Evolutionary conservation across 2,113 vertebrate species (phyloP), one percentile per base, ranked within the genome.

Genomic region (Xiphophorus hellerii): DNA sequence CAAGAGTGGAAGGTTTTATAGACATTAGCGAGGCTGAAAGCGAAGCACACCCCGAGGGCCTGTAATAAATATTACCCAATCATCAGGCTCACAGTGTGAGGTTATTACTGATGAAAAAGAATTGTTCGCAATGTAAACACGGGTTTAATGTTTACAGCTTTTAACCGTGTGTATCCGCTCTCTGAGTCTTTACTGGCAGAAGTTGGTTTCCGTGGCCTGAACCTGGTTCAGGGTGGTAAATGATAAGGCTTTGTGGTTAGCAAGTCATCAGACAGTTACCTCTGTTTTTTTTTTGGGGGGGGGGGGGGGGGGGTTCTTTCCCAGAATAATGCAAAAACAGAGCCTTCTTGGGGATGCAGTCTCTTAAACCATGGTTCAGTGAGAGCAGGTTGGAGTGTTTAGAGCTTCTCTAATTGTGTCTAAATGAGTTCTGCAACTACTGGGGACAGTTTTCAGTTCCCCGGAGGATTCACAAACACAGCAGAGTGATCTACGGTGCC

Each of bases 51-150:
- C 90, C 90, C 17, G 2, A 86, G 88, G 90, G 84, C 77, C 76
- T 28, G 66, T 88, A 85, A 86, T 88, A 89, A 90, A 88, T 90
- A 90, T 93, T 81, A 91, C 74, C 86, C 80, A 83, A 90, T 90
- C 87, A 88, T 89, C 87, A 80, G 77, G 70, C 76, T 85, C 87
- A 73, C 90, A 83, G 86, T 76, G 78, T 89, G 87, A 88, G 84
- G 54, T 77, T 82, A 91, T 91, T 89, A 90, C 90, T 79, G 85
- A 89, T 89, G 79, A 90, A 90, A 88, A 90, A 76, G 77, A 88
- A 84, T 71, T 76, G 25, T 64, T 77, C 35, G 62, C 77, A 62
- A 83, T 68, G 77, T 87, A 88, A 89, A 87, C 80, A 87, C 66
- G 3, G 66, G 70, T 74, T 87, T 82, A 83, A 84, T 89, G 82